phyloP scores from a whole-genome alignment of 2,888 invertebrate species.

The Habrosyne pyritoides region DNA sequence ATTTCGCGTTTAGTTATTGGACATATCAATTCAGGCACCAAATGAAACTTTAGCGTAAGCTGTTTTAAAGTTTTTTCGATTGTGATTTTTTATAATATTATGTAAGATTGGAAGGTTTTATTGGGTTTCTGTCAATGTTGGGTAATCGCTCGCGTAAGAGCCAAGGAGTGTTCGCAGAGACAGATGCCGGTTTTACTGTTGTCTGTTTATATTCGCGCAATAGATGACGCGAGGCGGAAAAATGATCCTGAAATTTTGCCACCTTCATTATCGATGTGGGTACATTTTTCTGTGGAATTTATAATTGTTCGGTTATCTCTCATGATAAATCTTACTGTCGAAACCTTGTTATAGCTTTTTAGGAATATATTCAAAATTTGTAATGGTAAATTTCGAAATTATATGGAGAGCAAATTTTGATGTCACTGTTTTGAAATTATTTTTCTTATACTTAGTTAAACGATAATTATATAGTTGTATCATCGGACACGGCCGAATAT shows the following conservation, averaged over 20 bases:
- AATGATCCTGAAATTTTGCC: conserved; percentile 55
- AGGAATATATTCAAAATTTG: conserved; percentile 67
- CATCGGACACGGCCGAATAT: conserved; percentile 64
- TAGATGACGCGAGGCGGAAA: conserved; percentile 51
- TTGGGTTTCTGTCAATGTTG: conserved; percentile 43
- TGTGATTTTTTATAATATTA: conserved; percentile 59
- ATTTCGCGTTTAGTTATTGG: conserved; percentile 78
- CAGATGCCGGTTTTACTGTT: conserved; percentile 46
- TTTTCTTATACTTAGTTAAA: conserved; percentile 51
- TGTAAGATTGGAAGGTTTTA: conserved; percentile 34
- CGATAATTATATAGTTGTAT: conserved; percentile 52
- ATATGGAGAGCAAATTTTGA: conserved; percentile 54
- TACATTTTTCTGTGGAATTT: conserved; percentile 57
- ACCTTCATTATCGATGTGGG: conserved; percentile 51
- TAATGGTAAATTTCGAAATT: conserved; percentile 52
- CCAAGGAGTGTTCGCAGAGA: conserved; percentile 30
- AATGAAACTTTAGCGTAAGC: conserved; percentile 79
- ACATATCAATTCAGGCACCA: conserved; percentile 83
- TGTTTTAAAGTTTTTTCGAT: conserved; percentile 65
- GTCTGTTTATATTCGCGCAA: conserved; percentile 53
- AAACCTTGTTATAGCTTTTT: conserved; percentile 65
- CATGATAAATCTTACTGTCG: conserved; percentile 51
- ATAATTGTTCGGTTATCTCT: conserved; percentile 42
- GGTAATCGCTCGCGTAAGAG: conserved; percentile 16
- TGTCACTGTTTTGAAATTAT: conserved; percentile 58